Conservation (phyloP, 2,113 vertebrate genomes). For the Bufo bufo region DNA sequence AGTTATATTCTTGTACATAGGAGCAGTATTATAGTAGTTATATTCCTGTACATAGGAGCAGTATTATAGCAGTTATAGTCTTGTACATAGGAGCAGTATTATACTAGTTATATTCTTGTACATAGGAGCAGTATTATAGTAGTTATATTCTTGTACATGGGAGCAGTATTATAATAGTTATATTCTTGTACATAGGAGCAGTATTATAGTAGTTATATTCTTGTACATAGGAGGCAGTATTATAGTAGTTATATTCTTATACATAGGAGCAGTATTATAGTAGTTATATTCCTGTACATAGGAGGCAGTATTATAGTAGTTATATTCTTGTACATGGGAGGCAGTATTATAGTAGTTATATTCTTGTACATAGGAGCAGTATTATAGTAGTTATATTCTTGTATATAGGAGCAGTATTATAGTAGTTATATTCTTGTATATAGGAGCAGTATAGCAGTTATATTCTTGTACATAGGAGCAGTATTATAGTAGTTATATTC, state of each 20-base stretch:
- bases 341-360: slow-evolving; percentile 17
- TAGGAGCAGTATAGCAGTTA: background rate
- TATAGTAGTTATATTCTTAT: slow-evolving; percentile 15
- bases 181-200: slow-evolving; percentile 8
- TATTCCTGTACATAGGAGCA: background rate
- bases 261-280: slow-evolving; percentile 3
- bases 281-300: slow-evolving; percentile 6
- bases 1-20: slow-evolving; percentile 17
- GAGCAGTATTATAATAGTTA: slow-evolving; percentile 6
- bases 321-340: background rate
- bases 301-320: slow-evolving; percentile 8
- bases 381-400: background rate
- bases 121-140: too few relatives aligned
- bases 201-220: slow-evolving; percentile 15
- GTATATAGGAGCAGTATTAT: background rate
- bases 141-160: background rate
- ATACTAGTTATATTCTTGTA: too few relatives aligned
- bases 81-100: too few relatives aligned
- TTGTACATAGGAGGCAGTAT: background rate
- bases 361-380: background rate
- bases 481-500: background rate
- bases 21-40: background rate
- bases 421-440: background rate
- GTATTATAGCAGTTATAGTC: too few relatives aligned
- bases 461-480: background rate